Evolutionary conservation across 53 echinoderm and acorn worm genomes (phyloP), one percentile per base, ranked within the genome.

Genomic region (Arbacia lixula): DNA sequence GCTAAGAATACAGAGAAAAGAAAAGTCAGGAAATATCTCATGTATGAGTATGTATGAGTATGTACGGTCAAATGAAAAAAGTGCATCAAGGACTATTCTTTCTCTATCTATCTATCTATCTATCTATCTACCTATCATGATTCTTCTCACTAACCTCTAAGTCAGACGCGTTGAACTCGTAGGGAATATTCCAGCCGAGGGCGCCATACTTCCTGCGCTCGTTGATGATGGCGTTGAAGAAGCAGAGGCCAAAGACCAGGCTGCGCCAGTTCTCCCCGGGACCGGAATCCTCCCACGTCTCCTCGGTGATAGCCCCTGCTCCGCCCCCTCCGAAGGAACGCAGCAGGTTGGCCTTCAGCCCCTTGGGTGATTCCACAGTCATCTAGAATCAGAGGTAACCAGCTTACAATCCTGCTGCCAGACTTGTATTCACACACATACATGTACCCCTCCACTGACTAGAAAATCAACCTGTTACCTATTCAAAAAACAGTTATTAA

Each of bases 121-220:
- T n/a, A n/a, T n/a, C n/a, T n/a, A n/a, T n/a, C n/a, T n/a, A n/a
- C n/a, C n/a, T n/a, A 46, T 46, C 49, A 46, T 10, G 49, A 46
- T 46, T n/a, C n/a, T n/a, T 36, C 36, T 20, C 24, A 87, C 91
- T 53, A 22, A 95, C 99, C 92, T 99, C 92, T 32, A 99, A 69
- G 76, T 99, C 99, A 1, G 99, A 99, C 3, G 95, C 92, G 46
- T 90, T 99, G 73, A 99, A 99, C 43, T 95, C 99, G 69, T 99
- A 95, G 4, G 92, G 86, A 34, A 99, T 99, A 53, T 99, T 99
- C 90, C 95, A 99, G 10, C 99, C 99, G 6, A 99, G 85, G 36
- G 94, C 95, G 0, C 99, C 99, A 52, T 95, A 99, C 69, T 99
- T 99, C 87, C 91, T 88, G 32, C 99, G 86, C 87, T 95, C 99